Percentiles rank a stretch among this genome's conserved stretches.
These are phyloP conservation scores for Lepidocolaptes lacrymiger DNA, from an alignment of 2,797 vertebrate species.

Conservation along the genomic window DNA sequence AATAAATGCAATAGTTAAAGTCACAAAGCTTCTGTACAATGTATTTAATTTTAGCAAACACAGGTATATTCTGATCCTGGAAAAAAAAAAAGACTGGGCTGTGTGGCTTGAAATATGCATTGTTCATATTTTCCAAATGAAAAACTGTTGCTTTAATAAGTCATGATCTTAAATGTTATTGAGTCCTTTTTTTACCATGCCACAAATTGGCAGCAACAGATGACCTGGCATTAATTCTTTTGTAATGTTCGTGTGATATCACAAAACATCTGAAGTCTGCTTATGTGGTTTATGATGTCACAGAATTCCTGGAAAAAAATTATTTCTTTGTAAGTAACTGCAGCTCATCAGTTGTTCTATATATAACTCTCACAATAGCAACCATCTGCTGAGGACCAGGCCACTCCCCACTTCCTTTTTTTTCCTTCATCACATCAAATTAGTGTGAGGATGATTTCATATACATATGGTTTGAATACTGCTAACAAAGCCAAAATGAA, in stretches of 20 bases:
- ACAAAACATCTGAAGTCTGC: not conserved
- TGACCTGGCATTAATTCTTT: slow-evolving; percentile 25
- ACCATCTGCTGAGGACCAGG: slow-evolving; percentile 32
- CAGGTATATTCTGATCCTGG: not conserved
- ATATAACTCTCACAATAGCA: slow-evolving; percentile 61
- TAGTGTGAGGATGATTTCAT: slow-evolving; percentile 50
- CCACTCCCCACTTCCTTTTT: slow-evolving; percentile 9
- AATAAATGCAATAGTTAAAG: not conserved
- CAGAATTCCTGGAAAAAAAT: slow-evolving; percentile 45
- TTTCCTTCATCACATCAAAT: slow-evolving; percentile 36
- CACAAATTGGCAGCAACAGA: not conserved
- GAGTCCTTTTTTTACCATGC: not conserved
- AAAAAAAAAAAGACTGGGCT: not conserved
- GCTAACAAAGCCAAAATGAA: slow-evolving; percentile 28
- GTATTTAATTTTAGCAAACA: not conserved
- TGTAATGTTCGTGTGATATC: not conserved
- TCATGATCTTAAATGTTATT: not conserved
- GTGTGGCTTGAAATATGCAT: not conserved
- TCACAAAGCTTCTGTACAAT: not conserved
- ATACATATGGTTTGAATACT: slow-evolving; percentile 29
- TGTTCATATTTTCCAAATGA: not conserved
- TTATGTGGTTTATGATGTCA: slow-evolving; percentile 49
- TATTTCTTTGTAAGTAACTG: slow-evolving; percentile 54
- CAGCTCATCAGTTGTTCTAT: slow-evolving; percentile 35
- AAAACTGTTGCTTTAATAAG: not conserved